phyloP scores from a whole-genome alignment of 2,113 vertebrate species.

The Pyrgilauda ruficollis region DNA sequence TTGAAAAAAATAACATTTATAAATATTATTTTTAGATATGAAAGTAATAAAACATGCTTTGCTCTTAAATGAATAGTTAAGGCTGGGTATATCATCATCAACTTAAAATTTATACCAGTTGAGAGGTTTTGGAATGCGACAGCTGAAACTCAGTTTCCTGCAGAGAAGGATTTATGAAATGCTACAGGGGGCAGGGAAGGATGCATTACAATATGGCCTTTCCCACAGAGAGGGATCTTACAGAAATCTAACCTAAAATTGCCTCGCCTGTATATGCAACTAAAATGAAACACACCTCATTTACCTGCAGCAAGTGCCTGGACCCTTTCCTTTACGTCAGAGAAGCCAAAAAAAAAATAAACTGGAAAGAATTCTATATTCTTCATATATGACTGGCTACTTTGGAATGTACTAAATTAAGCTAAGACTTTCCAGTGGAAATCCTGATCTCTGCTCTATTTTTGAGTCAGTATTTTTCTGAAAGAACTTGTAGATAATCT shows the following conservation, averaged over 20 bases:
- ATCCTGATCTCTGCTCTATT: background rate
- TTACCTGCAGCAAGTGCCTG: background rate
- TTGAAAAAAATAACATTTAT: background rate
- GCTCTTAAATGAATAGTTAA: background rate
- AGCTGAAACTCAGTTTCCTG: conserved; percentile 19
- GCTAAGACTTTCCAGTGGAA: background rate
- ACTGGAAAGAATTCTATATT: background rate
- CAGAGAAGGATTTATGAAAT: conserved; percentile 52
- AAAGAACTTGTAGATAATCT: background rate
- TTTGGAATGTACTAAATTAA: background rate
- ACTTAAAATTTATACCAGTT: background rate
- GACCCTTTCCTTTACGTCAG: background rate
- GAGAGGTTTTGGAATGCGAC: background rate
- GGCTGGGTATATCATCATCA: background rate
- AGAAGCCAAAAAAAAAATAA: background rate
- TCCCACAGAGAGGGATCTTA: conserved; percentile 22
- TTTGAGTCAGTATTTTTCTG: background rate
- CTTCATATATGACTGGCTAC: background rate
- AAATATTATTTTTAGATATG: background rate
- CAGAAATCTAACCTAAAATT: conserved; percentile 25
- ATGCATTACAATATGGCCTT: conserved; percentile 5
- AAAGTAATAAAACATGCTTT: background rate
- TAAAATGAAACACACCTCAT: background rate
- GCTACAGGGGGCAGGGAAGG: conserved; percentile 1
- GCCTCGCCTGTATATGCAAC: background rate